Base-by-base conservation (phyloP, 2,888 invertebrate species). In the Patella depressa region DNA sequence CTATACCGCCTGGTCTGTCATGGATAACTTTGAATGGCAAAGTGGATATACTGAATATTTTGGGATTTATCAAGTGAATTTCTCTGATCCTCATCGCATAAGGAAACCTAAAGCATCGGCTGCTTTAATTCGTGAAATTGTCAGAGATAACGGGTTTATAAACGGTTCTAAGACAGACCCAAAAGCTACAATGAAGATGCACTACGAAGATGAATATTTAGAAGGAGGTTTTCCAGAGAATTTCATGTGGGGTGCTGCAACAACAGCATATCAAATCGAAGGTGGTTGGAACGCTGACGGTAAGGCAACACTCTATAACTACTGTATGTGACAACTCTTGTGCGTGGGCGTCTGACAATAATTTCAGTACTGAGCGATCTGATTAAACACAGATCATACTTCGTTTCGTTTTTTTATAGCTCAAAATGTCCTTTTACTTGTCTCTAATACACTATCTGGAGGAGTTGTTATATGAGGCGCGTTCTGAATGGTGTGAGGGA, bases 21-120 rank as follows among this genome's bases (percentile, higher is more conserved):
- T 96, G 92, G 96, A 97, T 87, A 96, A 96, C 88, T 96, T 95
- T 90, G 96, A 96, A 90, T 96, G 96, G 96, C 93, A 93, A 78
- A 93, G 93, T 71, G 96, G 96, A 53, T 96, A 94, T 88, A 94
- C 94, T 94, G 95, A 90, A 75, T 87, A 88, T 71, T 95, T 95
- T 92, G 95, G 96, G 81, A 92, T 95, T 76, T 95, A 94, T 88
- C 93, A 94, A 88, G 95, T 95, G 65, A 94, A 96, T 91, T 95
- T 95, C 89, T 92, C 92, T 76, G 94, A 94, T 87, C 94, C 94
- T 9, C 92, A 94, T 81, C 93, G 94, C 87, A 94, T 94, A 73
- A 92, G 95, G 80, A 94, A 94, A 74, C 93, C 94, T 45, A 95
- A 95, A 91, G 90, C 93, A 74, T 95, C 95, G 2, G 90, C 89